Conservation (phyloP, 2,113 vertebrate genomes). For the Danio rerio region GRCz12tu NC_133198.1:3582501-3583000, state of each 20-base stretch:
- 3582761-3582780: not conserved
- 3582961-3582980: no score
- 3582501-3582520: constrained; percentile 1
- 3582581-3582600: not conserved
- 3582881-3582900: no score
- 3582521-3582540: not conserved
- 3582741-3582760: not conserved
- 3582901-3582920: no score
- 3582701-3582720: not conserved
- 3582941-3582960: not conserved
- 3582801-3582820: not conserved
- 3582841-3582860: not conserved
- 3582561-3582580: not conserved
- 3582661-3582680: not conserved
- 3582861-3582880: not conserved
- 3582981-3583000: not conserved
- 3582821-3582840: not conserved
- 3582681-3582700: not conserved
- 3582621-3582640: not conserved
- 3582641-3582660: constrained; percentile 3
- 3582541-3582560: not conserved
- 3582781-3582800: constrained; percentile 13
- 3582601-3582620: not conserved
- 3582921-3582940: not conserved
- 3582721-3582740: not conserved